phyloP scores from a whole-genome alignment of 2,888 invertebrate genomes.

The Hemithea aestivaria region DNA sequence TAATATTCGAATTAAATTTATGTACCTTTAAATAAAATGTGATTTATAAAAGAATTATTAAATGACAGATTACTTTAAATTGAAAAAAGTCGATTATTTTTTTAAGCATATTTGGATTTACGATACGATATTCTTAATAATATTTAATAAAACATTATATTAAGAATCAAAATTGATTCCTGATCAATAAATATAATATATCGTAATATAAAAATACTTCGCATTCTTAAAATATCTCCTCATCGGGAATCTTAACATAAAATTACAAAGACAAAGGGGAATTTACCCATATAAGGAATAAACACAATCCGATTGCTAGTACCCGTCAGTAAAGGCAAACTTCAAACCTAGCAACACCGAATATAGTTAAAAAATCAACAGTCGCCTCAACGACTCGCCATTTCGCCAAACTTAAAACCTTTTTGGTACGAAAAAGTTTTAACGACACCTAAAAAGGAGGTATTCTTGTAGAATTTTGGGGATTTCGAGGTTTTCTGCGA shows the following conservation, averaged over 20 bases:
- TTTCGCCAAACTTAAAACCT: constrained; percentile 36
- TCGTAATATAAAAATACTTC: no score
- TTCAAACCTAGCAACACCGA: constrained; percentile 32
- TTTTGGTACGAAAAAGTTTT: constrained; percentile 33
- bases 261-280: constrained; percentile 11
- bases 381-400: constrained; percentile 10
- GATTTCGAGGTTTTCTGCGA: constrained; percentile 48
- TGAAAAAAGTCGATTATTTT: no score
- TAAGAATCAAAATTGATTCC: no score
- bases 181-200: no score
- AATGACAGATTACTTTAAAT: no score
- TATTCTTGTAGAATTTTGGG: constrained; percentile 83
- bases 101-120: no score
- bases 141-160: no score
- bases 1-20: no score
- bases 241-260: neutral
- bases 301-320: constrained; percentile 6
- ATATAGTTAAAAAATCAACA: constrained; percentile 21
- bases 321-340: constrained; percentile 22
- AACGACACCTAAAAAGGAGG: constrained; percentile 83
- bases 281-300: constrained; percentile 5
- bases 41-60: no score
- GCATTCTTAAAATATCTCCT: no score
- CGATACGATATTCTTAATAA: no score
- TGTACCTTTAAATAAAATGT: no score